Percentiles rank a stretch among this genome's conserved stretches.
These are phyloP conservation scores for Gulo gulo DNA, from an alignment of 2,113 vertebrate species.

Conservation along the genomic window DNA sequence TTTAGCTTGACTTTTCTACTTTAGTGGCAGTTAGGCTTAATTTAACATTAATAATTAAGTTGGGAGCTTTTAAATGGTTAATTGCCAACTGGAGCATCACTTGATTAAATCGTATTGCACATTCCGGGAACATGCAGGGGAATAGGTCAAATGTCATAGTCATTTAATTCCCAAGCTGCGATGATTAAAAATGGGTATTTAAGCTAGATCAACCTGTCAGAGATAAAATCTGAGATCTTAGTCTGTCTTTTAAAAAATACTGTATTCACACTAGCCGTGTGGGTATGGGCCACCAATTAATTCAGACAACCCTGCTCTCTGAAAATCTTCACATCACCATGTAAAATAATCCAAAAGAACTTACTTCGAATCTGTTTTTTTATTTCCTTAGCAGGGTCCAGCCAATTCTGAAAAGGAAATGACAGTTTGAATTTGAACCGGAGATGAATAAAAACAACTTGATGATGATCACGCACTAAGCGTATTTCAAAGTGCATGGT, in stretches of 20 bases:
- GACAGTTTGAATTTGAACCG: conserved; percentile 69
- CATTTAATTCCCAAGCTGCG: neutral
- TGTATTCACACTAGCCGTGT: neutral
- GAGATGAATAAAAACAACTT: conserved; percentile 60
- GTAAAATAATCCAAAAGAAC: conserved; percentile 65
- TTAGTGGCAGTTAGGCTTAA: neutral
- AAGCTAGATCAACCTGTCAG: neutral
- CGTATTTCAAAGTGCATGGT: rapidly evolving
- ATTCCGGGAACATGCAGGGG: neutral
- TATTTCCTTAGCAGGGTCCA: conserved; percentile 95
- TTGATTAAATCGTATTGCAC: neutral
- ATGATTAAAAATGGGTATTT: neutral
- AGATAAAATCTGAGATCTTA: neutral
- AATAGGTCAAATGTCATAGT: neutral
- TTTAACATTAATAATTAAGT: conserved; percentile 1
- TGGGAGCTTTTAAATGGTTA: conserved; percentile 30
- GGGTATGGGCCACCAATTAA: neutral
- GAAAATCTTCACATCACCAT: neutral
- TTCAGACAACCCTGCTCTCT: neutral
- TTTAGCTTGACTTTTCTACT: neutral
- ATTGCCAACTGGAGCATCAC: neutral
- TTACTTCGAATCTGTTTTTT: conserved; percentile 98
- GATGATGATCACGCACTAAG: neutral
- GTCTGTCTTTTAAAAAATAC: neutral
- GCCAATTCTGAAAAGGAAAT: conserved; percentile 93